A percentile compares a stretch with the other conserved stretches of the same genome.
Evolutionary conservation across 2,113 vertebrate species (phyloP).

Genomic region (Austrofundulus limnaeus): DNA sequence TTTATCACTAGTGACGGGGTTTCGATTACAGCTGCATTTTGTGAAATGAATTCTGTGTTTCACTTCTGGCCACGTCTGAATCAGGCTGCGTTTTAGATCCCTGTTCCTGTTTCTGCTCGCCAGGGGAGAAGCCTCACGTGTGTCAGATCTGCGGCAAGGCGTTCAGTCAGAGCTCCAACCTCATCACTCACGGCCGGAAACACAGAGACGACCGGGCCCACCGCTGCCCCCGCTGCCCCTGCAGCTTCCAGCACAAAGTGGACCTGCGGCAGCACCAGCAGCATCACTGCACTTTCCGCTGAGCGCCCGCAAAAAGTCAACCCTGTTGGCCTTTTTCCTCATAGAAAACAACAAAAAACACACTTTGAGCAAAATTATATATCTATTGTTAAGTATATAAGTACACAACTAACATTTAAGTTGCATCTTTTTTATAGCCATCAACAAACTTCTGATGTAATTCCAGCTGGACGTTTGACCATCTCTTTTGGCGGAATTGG

Average conservation of each 20-base stretch:
- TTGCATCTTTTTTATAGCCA: too few species aligned
- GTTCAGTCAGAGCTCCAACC: conserved; percentile 82
- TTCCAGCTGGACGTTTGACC: too few species aligned
- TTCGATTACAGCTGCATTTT: too few species aligned
- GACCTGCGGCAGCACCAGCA: conserved; percentile 63
- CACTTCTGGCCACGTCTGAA: too few species aligned
- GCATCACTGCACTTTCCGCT: conserved; percentile 43
- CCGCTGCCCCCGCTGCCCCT: conserved; percentile 60
- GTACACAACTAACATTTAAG: too few species aligned
- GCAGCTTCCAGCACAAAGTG: conserved; percentile 49
- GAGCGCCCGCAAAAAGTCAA: background rate
- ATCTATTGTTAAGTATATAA: too few species aligned
- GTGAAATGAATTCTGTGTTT: background rate
- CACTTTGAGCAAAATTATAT: background rate
- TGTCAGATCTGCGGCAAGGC: conserved; percentile 78
- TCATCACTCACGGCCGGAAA: conserved; percentile 80
- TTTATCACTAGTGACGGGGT: too few species aligned
- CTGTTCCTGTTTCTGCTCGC: conserved; percentile 20
- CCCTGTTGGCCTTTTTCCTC: too few species aligned
- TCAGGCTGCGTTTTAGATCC: too few species aligned
- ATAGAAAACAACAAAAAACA: background rate
- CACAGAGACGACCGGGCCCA: conserved; percentile 63
- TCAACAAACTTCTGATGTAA: too few species aligned
- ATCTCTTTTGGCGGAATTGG: too few species aligned
- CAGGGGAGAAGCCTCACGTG: conserved; percentile 80